Conservation (phyloP, 2,797 vertebrate genomes). For the Miichthys miiuy region DNA sequence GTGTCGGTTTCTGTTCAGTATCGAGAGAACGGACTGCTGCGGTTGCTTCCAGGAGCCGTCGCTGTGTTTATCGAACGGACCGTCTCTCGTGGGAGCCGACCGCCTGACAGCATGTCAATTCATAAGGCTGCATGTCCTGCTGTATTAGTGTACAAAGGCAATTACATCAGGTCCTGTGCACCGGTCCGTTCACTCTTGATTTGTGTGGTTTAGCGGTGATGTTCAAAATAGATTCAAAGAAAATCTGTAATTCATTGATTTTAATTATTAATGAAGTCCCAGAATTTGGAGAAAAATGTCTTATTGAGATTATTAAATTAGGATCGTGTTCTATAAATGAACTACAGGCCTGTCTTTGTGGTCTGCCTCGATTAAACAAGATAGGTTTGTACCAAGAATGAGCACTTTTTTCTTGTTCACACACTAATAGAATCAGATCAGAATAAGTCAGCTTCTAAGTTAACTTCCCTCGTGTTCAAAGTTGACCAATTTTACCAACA, state of each 20-base stretch:
- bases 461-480: background rate
- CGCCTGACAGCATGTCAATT: slow-evolving; percentile 15
- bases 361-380: background rate
- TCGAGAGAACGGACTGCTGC: slow-evolving; percentile 8
- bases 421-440: background rate
- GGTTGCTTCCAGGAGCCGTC: background rate
- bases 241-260: background rate
- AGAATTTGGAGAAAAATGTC: background rate
- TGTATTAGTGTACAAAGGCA: slow-evolving; percentile 27
- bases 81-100: slow-evolving; percentile 9
- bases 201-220: slow-evolving; percentile 24
- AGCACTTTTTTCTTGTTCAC: background rate
- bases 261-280: background rate
- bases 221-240: background rate
- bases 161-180: slow-evolving; percentile 11
- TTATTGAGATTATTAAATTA: background rate
- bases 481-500: background rate
- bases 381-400: background rate
- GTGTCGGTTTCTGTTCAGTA: slow-evolving; percentile 14
- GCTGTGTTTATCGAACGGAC: slow-evolving; percentile 33
- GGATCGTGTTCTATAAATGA: background rate
- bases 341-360: background rate
- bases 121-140: slow-evolving; percentile 11
- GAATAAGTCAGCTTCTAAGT: background rate
- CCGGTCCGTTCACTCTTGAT: slow-evolving; percentile 20